Evolutionary conservation across 2,113 vertebrate genomes (phyloP).

Genomic region (Carollia perspicillata): DNA sequence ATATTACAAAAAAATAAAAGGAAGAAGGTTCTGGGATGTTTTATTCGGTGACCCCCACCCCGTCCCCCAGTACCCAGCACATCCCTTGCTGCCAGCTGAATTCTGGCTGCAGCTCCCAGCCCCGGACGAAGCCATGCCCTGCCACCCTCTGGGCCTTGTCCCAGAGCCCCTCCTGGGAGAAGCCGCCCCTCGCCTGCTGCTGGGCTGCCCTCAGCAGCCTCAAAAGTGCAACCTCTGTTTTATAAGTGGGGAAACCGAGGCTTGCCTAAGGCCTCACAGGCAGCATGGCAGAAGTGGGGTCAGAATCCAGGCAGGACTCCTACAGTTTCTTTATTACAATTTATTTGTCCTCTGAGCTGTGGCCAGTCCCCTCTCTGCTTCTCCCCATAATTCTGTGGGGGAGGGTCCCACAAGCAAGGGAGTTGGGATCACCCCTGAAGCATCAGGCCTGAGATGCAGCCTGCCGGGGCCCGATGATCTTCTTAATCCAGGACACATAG

Average conservation of each 20-base stretch:
- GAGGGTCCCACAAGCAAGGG: too few relatives aligned
- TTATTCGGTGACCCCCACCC: too few relatives aligned
- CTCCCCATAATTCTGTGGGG: too few relatives aligned
- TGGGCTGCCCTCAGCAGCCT: neutral
- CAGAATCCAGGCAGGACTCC: neutral
- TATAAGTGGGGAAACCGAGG: neutral
- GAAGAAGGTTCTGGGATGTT: neutral
- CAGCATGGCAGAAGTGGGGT: neutral
- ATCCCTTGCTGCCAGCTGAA: neutral
- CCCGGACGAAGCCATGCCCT: neutral
- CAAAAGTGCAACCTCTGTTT: neutral
- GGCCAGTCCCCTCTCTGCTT: neutral
- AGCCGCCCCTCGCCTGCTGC: accelerated
- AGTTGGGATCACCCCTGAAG: neutral
- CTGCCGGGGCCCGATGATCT: accelerated
- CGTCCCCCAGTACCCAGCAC: neutral
- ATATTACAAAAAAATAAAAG: neutral
- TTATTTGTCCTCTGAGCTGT: neutral
- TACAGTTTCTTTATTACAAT: neutral
- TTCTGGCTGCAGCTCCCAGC: neutral
- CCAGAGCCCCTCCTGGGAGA: neutral
- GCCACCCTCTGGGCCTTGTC: neutral
- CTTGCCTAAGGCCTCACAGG: neutral
- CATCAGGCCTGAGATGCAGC: neutral
- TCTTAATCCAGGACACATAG: conserved; percentile 47